Evolutionary conservation across 2,888 invertebrate genomes (phyloP), one percentile per base, ranked within the genome.

Genomic region (Leistus spinibarbis): DNA sequence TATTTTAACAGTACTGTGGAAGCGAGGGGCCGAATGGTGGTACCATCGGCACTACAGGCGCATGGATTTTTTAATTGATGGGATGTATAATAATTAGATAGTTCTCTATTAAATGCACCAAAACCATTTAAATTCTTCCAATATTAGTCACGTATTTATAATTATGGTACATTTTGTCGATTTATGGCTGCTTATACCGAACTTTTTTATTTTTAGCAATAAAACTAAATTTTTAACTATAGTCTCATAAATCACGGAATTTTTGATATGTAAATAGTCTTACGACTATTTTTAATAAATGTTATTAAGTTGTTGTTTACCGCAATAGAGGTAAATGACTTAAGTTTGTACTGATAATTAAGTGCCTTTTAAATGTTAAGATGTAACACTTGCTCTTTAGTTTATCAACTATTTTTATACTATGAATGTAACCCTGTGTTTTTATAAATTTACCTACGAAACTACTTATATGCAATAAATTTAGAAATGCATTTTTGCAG

Each of bases 11-110:
- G 88, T 92, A 83, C 87, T 91, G 22, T 88, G 92, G 76, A 90
- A 91, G 79, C 87, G 91, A 78, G 91, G 94, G n/a, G 88, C 91
- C 79, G 95, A 95, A 82, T 93, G 93, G 83, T 95, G 95, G 94
- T 91, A 92, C 80, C 93, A 95, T 79, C 89, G 95, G 79, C 95
- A 95, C 84, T 95, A 95, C 81, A 90, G 93, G 78, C 88, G 95
- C 83, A 95, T 95, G 95, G 95, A 95, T 85, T 95, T 94, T 82
- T 88, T 95, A 13, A 92, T 95, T 73, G 95, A 95, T 85, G 95
- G 95, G 80, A 95, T 95, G 93, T 95, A 95, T 82, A 94, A 95
- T 86, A 94, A 94, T 82, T 94, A 62, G 60, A 20, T 40, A 40
- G 40, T 40, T 40, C 40, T 40, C 40, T 40, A 40, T 40, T 40